Evolutionary conservation across 2,888 invertebrate genomes (phyloP).

Genomic region (Norana najaformis): DNA sequence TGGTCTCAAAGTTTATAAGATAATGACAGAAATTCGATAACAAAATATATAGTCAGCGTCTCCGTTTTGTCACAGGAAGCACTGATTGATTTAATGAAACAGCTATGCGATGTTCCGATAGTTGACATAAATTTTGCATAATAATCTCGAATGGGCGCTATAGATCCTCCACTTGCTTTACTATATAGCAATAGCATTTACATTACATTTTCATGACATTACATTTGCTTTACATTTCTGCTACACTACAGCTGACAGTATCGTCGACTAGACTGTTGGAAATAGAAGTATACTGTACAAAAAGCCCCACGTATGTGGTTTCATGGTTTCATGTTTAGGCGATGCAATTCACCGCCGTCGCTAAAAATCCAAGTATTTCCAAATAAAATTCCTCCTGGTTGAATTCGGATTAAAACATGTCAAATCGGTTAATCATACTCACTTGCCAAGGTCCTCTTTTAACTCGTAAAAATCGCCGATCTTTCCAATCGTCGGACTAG

Average conservation of each 20-base stretch:
- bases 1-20: background rate
- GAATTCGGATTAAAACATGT: background rate
- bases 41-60: background rate
- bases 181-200: background rate
- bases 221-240: too few relatives aligned
- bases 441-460: constrained; percentile 99
- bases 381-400: background rate
- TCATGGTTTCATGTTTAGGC: constrained; percentile 7
- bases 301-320: constrained; percentile 3
- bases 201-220: too few relatives aligned
- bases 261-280: background rate
- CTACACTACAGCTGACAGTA: background rate
- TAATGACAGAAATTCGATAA: background rate
- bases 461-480: constrained; percentile 99
- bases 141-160: background rate
- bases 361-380: background rate
- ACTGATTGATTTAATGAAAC: background rate
- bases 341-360: background rate
- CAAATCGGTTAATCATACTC: constrained; percentile 64
- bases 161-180: background rate
- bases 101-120: background rate
- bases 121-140: background rate
- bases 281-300: background rate
- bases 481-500: constrained; percentile 64
- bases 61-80: too few relatives aligned